These are phyloP conservation scores for Apocheima hispidaria DNA, from an alignment of 2,888 invertebrate species.

Conservation along the genomic window DNA sequence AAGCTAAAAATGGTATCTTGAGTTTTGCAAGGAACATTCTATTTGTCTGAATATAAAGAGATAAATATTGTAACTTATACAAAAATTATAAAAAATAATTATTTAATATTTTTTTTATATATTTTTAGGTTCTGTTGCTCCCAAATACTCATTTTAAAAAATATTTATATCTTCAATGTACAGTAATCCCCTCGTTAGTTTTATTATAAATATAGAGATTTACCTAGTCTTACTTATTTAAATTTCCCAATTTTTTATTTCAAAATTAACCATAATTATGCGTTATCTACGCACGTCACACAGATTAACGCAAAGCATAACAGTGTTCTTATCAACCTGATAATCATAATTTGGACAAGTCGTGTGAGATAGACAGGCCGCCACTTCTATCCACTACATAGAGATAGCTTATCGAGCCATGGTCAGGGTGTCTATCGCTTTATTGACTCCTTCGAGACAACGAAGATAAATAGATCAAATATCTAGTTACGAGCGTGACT, in stretches of 20 bases:
- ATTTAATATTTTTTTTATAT: no score
- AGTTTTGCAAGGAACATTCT: no score
- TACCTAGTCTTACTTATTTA: background rate
- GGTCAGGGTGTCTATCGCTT: slow-evolving; percentile 25
- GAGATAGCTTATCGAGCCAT: slow-evolving; percentile 17
- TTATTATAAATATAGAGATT: no score
- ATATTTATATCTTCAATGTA: no score
- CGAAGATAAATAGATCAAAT: slow-evolving; percentile 4
- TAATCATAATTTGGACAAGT: slow-evolving; percentile 23
- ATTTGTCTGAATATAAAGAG: no score
- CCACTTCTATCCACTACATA: slow-evolving; percentile 10
- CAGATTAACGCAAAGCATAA: slow-evolving; percentile 10
- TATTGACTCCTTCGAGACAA: slow-evolving; percentile 14
- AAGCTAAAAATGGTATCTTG: no score
- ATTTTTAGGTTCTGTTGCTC: no score
- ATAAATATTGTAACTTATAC: no score
- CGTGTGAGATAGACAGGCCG: slow-evolving; percentile 12
- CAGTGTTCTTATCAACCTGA: slow-evolving; percentile 6
- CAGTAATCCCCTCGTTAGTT: no score
- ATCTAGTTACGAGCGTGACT: background rate
- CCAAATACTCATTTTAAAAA: no score
- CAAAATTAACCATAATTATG: background rate
- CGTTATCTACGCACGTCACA: slow-evolving; percentile 2
- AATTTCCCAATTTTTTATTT: background rate
- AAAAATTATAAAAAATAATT: no score